phyloP scores from a whole-genome alignment of 1,140 invertebrate genomes.

The Drosophila saltans region DNA sequence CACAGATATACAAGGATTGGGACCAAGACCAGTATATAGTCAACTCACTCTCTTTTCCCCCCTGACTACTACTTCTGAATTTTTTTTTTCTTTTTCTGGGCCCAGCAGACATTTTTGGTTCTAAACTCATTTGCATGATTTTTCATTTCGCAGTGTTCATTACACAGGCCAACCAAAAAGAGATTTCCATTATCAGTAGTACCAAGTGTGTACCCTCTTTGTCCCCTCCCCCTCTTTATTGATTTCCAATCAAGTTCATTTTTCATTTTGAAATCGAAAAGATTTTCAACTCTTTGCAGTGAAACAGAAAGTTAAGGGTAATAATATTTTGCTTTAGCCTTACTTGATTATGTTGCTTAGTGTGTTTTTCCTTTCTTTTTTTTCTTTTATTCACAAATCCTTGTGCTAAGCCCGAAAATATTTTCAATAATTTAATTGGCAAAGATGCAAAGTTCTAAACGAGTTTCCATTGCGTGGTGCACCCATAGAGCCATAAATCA shows the following conservation, averaged over 20 bases:
- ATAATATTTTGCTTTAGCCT: not conserved
- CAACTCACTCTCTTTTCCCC: not conserved
- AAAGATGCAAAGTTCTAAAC: constrained; percentile 28
- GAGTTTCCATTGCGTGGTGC: constrained; percentile 25
- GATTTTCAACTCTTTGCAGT: not conserved
- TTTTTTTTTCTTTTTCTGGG: constrained; percentile 27
- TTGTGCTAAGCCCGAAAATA: constrained; percentile 10
- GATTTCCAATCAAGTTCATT: constrained; percentile 44
- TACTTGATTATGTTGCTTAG: not conserved
- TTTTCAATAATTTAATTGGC: constrained; percentile 63
- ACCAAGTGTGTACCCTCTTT: too few relatives aligned
- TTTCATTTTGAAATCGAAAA: constrained; percentile 36
- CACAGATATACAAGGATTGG: constrained; percentile 2
- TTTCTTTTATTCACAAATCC: constrained; percentile 1
- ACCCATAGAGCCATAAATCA: constrained; percentile 62
- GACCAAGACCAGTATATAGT: not conserved
- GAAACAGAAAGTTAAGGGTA: constrained; percentile 13
- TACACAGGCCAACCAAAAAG: constrained; percentile 43
- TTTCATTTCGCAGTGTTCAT: constrained; percentile 49
- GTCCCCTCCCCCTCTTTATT: not conserved
- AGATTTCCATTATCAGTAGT: constrained; percentile 2
- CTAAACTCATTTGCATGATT: constrained; percentile 79
- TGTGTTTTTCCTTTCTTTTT: not conserved
- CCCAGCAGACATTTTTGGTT: constrained; percentile 44
- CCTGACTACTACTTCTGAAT: too few relatives aligned